A percentile compares a stretch with the other conserved stretches of the same genome.
These are phyloP conservation scores for Artemia franciscana DNA, from an alignment of 1,140 invertebrate genomes.

Conservation along the genomic window DNA sequence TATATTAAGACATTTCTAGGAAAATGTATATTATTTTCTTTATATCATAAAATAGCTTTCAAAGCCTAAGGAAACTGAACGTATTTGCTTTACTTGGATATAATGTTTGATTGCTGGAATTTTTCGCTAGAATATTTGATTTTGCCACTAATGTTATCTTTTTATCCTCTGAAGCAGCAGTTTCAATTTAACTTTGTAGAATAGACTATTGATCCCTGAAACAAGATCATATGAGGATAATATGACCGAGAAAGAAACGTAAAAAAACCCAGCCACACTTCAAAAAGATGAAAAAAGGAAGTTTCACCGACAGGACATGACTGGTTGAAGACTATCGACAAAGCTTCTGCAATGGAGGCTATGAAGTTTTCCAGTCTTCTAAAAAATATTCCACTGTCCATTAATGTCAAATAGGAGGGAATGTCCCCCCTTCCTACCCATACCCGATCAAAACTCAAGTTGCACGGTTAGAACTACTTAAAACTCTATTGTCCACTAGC, in stretches of 20 bases:
- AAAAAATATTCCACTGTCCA: too few species aligned
- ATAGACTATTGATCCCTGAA: background rate
- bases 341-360: background rate
- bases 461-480: too few species aligned
- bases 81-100: background rate
- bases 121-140: background rate
- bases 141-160: background rate
- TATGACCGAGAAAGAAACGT: background rate
- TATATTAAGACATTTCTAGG: background rate
- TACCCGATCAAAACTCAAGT: too few species aligned
- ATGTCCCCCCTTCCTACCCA: too few species aligned
- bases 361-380: background rate
- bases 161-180: background rate
- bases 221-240: background rate
- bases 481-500: too few species aligned
- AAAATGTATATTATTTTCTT: background rate
- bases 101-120: background rate
- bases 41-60: background rate
- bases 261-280: background rate
- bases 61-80: background rate
- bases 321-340: background rate
- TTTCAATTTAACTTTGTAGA: background rate
- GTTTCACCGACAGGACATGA: background rate
- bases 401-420: too few species aligned
- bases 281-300: background rate